Conservation (phyloP, 1,140 invertebrate species). For the Neoseiulus cucumeris region DNA sequence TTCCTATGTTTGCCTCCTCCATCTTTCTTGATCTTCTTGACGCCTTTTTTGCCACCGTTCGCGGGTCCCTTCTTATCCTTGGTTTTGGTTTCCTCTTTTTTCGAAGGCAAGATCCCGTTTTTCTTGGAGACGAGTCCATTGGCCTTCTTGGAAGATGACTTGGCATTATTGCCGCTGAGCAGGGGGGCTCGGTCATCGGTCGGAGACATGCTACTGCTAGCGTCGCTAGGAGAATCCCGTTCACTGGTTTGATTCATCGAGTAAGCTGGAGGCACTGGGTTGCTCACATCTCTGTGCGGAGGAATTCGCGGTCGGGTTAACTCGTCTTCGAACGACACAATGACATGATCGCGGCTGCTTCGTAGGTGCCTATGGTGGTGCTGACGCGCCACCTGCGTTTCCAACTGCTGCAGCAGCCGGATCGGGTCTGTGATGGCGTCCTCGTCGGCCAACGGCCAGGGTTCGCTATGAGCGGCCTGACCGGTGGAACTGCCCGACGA, state of each 20-base stretch:
- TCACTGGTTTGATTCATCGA: background rate
- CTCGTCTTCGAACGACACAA: conserved; percentile 6
- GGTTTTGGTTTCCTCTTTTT: background rate
- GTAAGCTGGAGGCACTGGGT: too few species aligned
- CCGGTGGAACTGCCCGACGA: background rate
- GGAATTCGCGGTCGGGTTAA: too few species aligned
- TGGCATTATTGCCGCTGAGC: background rate
- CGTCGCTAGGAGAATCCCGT: conserved; percentile 1
- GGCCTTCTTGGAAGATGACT: background rate
- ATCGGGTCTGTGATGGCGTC: conserved; percentile 10
- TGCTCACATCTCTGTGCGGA: too few species aligned
- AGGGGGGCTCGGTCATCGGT: conserved; percentile 1
- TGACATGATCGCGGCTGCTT: background rate
- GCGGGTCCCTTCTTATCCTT: background rate
- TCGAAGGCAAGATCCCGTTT: background rate
- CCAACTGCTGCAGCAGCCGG: conserved; percentile 10
- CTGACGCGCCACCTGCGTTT: background rate
- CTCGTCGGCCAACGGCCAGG: conserved; percentile 9
- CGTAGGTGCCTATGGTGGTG: background rate
- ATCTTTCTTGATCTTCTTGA: background rate
- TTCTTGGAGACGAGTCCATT: background rate
- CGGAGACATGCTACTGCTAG: conserved; percentile 3
- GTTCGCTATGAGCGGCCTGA: background rate
- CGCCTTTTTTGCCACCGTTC: background rate
- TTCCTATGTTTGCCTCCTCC: background rate